Conservation (phyloP, 2,113 vertebrate species). For the Eclectus roratus region DNA sequence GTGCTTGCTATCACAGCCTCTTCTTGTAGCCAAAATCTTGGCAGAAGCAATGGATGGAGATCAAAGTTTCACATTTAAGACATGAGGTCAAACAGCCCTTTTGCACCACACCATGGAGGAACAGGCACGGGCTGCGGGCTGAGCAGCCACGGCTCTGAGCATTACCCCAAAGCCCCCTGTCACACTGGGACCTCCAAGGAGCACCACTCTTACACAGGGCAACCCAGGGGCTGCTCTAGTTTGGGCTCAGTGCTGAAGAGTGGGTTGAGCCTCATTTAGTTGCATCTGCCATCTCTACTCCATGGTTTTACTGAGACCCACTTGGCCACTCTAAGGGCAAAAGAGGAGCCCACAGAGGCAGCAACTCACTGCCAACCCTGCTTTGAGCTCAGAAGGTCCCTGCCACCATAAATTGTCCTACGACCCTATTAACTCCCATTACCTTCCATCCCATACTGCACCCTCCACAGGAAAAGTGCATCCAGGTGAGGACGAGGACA, state of each 20-base stretch:
- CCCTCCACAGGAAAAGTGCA: neutral
- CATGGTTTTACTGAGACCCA: rapidly evolving
- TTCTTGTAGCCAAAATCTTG: neutral
- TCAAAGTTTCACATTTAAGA: neutral
- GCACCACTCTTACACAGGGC: neutral
- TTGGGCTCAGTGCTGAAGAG: neutral
- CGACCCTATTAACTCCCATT: neutral
- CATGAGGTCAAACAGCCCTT: neutral
- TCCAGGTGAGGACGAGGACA: neutral
- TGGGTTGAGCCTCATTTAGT: neutral
- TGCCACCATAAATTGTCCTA: neutral
- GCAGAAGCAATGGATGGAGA: neutral
- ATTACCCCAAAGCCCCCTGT: neutral
- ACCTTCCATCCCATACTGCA: neutral
- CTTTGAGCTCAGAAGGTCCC: neutral
- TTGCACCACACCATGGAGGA: rapidly evolving
- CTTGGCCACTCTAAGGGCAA: neutral
- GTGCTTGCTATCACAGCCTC: neutral
- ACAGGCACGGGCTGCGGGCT: rapidly evolving
- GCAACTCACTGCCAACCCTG: rapidly evolving
- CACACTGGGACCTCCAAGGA: neutral
- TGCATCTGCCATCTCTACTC: neutral
- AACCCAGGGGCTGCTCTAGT: neutral
- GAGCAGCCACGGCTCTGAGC: neutral
- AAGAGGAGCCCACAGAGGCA: neutral